Evolutionary conservation across 2,888 invertebrate species (phyloP).

Genomic region (Cetonia aurata): DNA sequence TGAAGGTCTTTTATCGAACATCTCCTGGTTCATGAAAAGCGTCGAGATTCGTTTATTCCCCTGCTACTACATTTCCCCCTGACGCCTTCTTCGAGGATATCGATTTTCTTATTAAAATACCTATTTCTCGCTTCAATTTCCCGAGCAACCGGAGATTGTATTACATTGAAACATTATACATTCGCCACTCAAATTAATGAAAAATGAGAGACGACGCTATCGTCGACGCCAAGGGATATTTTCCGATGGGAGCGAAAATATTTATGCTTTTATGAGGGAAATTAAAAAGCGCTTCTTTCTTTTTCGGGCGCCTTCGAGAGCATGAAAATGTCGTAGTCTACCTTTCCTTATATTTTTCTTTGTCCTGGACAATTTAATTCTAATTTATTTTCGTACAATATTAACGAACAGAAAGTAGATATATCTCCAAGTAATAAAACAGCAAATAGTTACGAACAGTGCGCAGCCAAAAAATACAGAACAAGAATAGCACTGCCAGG

Average conservation of each 20-base stretch:
- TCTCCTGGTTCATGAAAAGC: too few species aligned
- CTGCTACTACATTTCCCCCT: background rate
- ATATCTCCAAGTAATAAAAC: too few species aligned
- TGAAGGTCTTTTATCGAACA: too few species aligned
- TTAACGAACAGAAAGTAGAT: too few species aligned
- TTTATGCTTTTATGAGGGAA: conserved; percentile 21
- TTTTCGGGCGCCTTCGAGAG: background rate
- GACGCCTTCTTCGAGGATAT: conserved; percentile 4
- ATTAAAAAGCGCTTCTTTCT: conserved; percentile 28
- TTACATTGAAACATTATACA: conserved; percentile 34
- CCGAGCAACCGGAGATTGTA: conserved; percentile 24
- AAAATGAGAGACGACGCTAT: conserved; percentile 6
- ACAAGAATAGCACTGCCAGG: too few species aligned
- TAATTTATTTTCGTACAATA: too few species aligned
- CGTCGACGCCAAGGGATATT: background rate
- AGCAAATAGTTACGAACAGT: too few species aligned
- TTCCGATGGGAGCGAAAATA: background rate
- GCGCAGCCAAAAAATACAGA: too few species aligned
- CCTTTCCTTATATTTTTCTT: background rate
- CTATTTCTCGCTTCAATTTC: conserved; percentile 24
- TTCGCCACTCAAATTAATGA: conserved; percentile 36
- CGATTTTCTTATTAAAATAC: conserved; percentile 30
- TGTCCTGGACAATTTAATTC: background rate
- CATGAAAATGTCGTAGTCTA: background rate
- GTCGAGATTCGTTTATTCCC: background rate